A percentile compares a stretch with the other conserved stretches of the same genome.
Conservation (phyloP, 1,140 invertebrate genomes). For the Olivierus martensii region DNA sequence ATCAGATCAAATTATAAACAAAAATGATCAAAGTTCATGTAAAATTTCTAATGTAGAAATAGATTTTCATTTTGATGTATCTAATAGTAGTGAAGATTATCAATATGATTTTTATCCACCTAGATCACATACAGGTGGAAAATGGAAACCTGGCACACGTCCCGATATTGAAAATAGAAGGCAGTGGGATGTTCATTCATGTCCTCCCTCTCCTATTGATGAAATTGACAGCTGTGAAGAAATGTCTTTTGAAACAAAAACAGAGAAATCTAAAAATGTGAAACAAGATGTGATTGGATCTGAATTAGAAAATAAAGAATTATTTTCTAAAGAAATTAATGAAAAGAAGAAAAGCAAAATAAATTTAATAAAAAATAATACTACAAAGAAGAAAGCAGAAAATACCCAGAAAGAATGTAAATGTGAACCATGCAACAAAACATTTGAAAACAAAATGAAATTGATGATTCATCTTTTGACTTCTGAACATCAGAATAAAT, state of each 20-base stretch:
- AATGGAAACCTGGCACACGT: slow-evolving; percentile 47
- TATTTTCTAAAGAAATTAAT: not conserved
- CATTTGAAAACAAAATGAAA: slow-evolving; percentile 2
- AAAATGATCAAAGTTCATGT: not conserved
- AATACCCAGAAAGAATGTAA: not conserved
- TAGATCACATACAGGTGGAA: slow-evolving; percentile 51
- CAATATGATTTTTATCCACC: slow-evolving; percentile 27
- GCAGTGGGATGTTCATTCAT: slow-evolving; percentile 27
- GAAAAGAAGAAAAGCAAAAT: not conserved
- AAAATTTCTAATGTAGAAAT: slow-evolving; percentile 24
- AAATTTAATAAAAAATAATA: not conserved
- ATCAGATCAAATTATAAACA: slow-evolving; percentile 21
- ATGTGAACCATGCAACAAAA: slow-evolving; percentile 1
- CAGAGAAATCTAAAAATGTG: not conserved
- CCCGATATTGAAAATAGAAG: slow-evolving; percentile 16
- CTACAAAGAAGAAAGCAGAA: not conserved
- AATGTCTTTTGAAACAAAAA: not conserved
- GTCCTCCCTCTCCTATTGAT: not conserved
- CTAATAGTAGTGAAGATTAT: slow-evolving; percentile 8
- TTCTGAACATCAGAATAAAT: not conserved
- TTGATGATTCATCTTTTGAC: slow-evolving; percentile 4
- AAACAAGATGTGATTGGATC: not conserved
- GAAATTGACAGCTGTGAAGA: not conserved
- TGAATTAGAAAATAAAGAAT: not conserved
- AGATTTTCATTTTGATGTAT: slow-evolving; percentile 17